Conservation (phyloP, 2,888 invertebrate species). For the Colletes collaris region DNA sequence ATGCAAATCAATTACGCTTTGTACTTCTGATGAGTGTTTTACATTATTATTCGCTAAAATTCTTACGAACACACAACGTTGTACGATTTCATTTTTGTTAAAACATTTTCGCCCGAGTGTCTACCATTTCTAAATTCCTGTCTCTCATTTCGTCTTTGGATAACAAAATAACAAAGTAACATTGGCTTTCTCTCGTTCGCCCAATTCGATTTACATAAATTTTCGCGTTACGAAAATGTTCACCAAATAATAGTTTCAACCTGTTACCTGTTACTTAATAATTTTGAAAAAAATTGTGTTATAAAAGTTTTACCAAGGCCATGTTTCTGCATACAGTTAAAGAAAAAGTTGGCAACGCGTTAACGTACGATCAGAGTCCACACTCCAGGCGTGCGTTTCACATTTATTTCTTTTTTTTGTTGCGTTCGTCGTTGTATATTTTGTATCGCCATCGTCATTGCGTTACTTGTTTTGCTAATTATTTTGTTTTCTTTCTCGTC, state of each 20-base stretch:
- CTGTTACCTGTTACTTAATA: too few species aligned
- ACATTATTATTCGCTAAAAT: background rate
- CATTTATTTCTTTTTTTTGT: too few species aligned
- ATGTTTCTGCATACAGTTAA: too few species aligned
- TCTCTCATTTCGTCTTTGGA: conserved; percentile 7
- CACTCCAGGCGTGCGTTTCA: too few species aligned
- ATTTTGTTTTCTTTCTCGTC: conserved; percentile 77
- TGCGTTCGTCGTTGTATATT: conserved; percentile 61
- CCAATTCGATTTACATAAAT: background rate
- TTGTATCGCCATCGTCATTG: conserved; percentile 76
- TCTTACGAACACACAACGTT: background rate
- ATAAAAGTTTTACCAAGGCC: too few species aligned
- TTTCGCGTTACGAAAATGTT: background rate
- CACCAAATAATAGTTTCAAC: too few species aligned
- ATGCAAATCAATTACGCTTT: conserved; percentile 42
- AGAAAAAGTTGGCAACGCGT: too few species aligned
- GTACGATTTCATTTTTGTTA: background rate
- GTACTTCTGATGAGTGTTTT: conserved; percentile 9
- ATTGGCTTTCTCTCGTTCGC: conserved; percentile 20
- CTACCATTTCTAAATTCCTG: background rate
- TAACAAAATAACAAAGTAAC: conserved; percentile 55
- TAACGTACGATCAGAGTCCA: too few species aligned
- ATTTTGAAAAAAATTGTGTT: too few species aligned
- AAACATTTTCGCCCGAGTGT: conserved; percentile 7
- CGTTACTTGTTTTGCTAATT: conserved; percentile 66